Evolutionary conservation across 2,113 vertebrate genomes (phyloP).

Genomic region (Carassius carassius): DNA sequence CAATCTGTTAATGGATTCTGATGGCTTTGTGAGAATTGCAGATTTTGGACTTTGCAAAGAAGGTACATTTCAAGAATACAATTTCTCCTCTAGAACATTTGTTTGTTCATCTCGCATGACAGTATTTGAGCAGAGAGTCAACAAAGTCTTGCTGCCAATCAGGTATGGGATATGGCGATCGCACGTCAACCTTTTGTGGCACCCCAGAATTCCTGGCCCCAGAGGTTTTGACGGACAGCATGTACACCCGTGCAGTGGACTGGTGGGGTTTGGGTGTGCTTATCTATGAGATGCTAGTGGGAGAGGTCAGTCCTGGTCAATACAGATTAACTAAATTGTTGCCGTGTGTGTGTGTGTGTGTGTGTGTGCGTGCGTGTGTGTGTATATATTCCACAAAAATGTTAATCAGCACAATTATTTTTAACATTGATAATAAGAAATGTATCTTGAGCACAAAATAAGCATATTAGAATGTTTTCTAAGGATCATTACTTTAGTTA

Average conservation of each 20-base stretch:
- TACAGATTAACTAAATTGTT: background rate
- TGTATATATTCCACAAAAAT: too few relatives aligned
- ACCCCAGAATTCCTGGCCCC: constrained; percentile 96
- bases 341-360: too few relatives aligned
- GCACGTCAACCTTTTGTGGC: constrained; percentile 94
- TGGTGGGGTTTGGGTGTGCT: constrained; percentile 98
- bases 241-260: constrained; percentile 91
- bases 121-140: background rate
- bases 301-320: constrained; percentile 79
- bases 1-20: constrained; percentile 91
- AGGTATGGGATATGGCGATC: constrained; percentile 95
- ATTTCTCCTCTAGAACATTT: background rate
- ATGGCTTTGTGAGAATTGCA: constrained; percentile 96
- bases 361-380: too few relatives aligned
- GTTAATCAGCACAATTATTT: too few relatives aligned
- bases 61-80: constrained; percentile 70
- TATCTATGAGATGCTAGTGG: constrained; percentile 96
- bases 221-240: constrained; percentile 90
- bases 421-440: too few relatives aligned
- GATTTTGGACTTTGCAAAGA: constrained; percentile 98
- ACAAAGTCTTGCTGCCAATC: background rate
- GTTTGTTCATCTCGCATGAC: background rate
- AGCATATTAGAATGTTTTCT: background rate
- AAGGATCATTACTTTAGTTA: too few relatives aligned
- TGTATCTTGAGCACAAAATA: background rate